A percentile compares a stretch with the other conserved stretches of the same genome.
These are phyloP conservation scores for Chalcosyrphus nemorum DNA, from an alignment of 2,888 invertebrate genomes.

Conservation along the genomic window DNA sequence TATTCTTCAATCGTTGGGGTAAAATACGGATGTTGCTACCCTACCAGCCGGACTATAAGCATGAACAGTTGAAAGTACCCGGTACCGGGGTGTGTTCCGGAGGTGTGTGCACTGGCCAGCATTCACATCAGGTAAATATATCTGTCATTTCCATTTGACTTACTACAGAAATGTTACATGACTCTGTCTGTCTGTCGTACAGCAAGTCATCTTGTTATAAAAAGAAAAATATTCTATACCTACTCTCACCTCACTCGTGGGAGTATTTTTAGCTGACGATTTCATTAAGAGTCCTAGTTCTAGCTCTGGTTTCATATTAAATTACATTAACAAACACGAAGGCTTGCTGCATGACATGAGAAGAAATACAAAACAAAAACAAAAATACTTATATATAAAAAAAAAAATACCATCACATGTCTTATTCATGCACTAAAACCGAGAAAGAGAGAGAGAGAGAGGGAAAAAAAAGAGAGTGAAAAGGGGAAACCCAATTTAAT, in stretches of 20 bases:
- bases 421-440: slow-evolving; percentile 32
- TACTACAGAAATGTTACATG: background rate
- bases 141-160: background rate
- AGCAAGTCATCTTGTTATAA: slow-evolving; percentile 51
- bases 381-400: background rate
- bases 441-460: slow-evolving; percentile 2
- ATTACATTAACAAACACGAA: slow-evolving; percentile 43
- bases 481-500: slow-evolving; percentile 3
- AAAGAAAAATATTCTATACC: background rate
- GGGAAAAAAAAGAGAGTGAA: slow-evolving; percentile 24
- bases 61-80: slow-evolving; percentile 92
- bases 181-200: slow-evolving; percentile 11
- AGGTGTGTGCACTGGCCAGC: slow-evolving; percentile 85
- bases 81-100: slow-evolving; percentile 88
- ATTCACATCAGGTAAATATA: slow-evolving; percentile 82
- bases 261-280: slow-evolving; percentile 19
- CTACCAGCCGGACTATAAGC: slow-evolving; percentile 95
- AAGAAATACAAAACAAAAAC: background rate
- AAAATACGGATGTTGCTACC: slow-evolving; percentile 95
- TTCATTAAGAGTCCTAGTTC: background rate
- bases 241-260: background rate
- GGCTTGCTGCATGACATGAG: slow-evolving; percentile 42
- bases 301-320: slow-evolving; percentile 1
- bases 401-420: slow-evolving; percentile 26
- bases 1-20: slow-evolving; percentile 95